Evolutionary conservation across 1,140 invertebrate species (phyloP).

Genomic region (Tetranychus cinnabarinus): DNA sequence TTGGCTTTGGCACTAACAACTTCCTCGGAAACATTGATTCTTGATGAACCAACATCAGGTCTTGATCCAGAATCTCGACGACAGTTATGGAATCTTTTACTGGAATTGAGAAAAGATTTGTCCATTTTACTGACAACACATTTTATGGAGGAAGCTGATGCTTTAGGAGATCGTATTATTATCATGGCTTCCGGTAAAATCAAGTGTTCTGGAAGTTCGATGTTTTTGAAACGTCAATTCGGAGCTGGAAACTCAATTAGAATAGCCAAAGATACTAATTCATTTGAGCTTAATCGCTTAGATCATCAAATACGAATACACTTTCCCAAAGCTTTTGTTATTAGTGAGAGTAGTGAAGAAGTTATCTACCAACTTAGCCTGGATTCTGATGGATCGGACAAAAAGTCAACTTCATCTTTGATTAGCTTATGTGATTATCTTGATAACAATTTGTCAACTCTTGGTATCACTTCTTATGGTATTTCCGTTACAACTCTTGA

Average conservation of each 20-base stretch:
- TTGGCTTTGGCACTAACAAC: slow-evolving; percentile 63
- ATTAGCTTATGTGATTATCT: slow-evolving; percentile 32
- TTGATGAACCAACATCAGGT: slow-evolving; percentile 19
- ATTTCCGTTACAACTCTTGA: slow-evolving; percentile 57
- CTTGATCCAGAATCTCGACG: slow-evolving; percentile 31
- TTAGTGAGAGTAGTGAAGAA: background rate
- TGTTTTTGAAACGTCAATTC: slow-evolving; percentile 29
- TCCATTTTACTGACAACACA: slow-evolving; percentile 85
- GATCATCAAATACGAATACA: background rate
- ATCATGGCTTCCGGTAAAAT: slow-evolving; percentile 30
- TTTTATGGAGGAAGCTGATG: slow-evolving; percentile 93
- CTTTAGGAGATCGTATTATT: slow-evolving; percentile 29
- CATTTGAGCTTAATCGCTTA: background rate
- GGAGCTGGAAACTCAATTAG: slow-evolving; percentile 14
- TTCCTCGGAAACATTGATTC: slow-evolving; percentile 15
- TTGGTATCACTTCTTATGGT: slow-evolving; percentile 46
- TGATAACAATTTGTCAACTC: slow-evolving; percentile 29
- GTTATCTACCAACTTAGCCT: background rate
- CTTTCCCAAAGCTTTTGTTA: background rate
- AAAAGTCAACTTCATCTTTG: background rate
- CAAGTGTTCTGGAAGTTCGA: slow-evolving; percentile 25
- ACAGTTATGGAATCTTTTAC: slow-evolving; percentile 33
- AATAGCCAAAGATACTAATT: slow-evolving; percentile 8
- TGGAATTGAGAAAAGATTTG: slow-evolving; percentile 17
- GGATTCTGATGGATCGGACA: background rate